Evolutionary conservation across 2,797 vertebrate genomes (phyloP).

Genomic region (Lacerta agilis): DNA sequence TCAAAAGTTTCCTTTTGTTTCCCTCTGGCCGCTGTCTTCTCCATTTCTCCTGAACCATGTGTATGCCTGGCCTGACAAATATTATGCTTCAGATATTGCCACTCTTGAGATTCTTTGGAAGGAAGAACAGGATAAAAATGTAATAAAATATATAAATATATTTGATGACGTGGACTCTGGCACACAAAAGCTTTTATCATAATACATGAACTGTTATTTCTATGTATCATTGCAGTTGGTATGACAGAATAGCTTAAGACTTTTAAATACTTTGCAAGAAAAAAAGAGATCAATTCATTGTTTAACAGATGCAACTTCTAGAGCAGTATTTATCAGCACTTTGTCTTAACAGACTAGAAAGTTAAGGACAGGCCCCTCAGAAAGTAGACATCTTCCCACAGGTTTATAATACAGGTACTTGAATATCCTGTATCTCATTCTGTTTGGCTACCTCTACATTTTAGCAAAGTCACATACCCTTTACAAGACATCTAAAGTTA

Average conservation of each 20-base stretch:
- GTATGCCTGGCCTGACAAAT: too few relatives aligned
- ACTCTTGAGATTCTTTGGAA: too few relatives aligned
- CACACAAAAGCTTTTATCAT: not conserved
- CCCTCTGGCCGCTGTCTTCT: too few relatives aligned
- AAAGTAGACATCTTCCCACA: not conserved
- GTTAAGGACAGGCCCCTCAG: not conserved
- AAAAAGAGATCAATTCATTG: not conserved
- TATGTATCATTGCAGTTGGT: not conserved
- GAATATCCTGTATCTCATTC: not conserved
- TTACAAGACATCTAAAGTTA: not conserved
- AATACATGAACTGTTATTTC: not conserved
- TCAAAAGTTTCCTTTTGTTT: too few relatives aligned
- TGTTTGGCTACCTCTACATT: not conserved
- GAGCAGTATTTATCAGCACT: conserved; percentile 18
- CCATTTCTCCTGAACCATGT: too few relatives aligned
- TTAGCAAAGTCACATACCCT: not conserved
- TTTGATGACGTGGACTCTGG: not conserved
- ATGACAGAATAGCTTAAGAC: not conserved
- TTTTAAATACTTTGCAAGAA: not conserved
- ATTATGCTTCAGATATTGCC: too few relatives aligned
- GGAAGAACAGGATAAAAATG: too few relatives aligned
- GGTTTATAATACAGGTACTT: not conserved
- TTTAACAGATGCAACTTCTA: conserved; percentile 2
- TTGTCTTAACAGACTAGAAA: not conserved
- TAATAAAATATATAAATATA: too few relatives aligned